Evolutionary conservation across 2,797 vertebrate species (phyloP).

Genomic region (Chrysocyon brachyurus): DNA sequence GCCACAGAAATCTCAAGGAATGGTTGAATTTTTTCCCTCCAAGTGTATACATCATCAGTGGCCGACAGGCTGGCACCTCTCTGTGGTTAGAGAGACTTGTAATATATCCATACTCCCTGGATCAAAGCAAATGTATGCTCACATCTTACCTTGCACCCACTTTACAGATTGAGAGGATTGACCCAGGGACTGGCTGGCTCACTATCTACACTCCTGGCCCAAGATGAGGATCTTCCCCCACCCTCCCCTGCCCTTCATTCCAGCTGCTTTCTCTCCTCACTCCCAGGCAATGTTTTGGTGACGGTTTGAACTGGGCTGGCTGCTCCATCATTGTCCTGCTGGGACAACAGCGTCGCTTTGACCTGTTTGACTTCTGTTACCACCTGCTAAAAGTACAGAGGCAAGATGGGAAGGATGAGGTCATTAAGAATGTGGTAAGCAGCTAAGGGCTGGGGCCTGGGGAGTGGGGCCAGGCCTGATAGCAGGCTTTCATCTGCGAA

Average conservation of each 20-base stretch:
- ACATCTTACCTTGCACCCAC: neutral
- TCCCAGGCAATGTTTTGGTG: constrained; percentile 97
- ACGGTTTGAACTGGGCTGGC: constrained; percentile 98
- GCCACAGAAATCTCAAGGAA: neutral
- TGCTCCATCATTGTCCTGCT: constrained; percentile 98
- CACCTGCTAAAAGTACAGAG: constrained; percentile 98
- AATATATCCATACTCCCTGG: neutral
- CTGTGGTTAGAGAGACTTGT: neutral
- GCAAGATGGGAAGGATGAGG: constrained; percentile 99
- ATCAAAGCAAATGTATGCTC: neutral
- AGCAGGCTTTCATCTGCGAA: neutral
- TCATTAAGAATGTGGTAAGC: constrained; percentile 99
- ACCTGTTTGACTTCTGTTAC: constrained; percentile 99
- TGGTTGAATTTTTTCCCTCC: neutral
- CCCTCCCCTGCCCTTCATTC: neutral
- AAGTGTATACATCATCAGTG: neutral
- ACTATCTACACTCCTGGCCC: neutral
- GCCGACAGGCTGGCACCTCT: neutral
- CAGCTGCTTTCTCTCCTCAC: neutral
- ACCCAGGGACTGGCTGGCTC: neutral
- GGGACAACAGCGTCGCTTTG: constrained; percentile 98
- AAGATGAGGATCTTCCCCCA: fast-evolving
- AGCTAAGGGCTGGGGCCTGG: neutral
- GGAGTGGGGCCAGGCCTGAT: neutral
- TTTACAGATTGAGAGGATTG: neutral